Conservation (phyloP, 2,113 vertebrate species). For the Redunca redunca region DNA sequence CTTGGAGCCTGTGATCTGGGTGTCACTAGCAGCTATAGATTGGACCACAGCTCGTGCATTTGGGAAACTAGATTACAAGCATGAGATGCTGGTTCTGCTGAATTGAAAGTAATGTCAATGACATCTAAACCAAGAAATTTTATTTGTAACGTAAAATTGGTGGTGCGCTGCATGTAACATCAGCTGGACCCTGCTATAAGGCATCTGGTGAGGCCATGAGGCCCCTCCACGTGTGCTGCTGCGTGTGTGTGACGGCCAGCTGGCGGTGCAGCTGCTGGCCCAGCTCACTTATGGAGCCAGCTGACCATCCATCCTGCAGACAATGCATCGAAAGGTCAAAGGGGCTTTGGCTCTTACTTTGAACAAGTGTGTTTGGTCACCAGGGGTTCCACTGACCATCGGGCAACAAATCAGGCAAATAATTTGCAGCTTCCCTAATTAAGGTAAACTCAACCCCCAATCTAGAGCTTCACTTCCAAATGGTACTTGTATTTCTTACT, state of each 20-base stretch:
- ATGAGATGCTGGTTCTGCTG: not conserved
- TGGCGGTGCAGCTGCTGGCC: slow-evolving; percentile 84
- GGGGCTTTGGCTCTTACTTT: slow-evolving; percentile 58
- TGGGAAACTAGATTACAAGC: not conserved
- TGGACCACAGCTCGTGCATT: not conserved
- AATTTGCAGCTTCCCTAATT: slow-evolving; percentile 68
- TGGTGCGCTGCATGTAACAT: slow-evolving; percentile 48
- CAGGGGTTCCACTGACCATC: slow-evolving; percentile 60
- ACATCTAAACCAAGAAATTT: not conserved
- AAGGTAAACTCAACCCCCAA: slow-evolving; percentile 6
- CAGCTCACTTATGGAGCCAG: slow-evolving; percentile 55
- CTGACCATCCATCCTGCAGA: slow-evolving; percentile 66
- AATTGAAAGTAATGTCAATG: not conserved
- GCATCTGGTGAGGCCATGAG: slow-evolving; percentile 63
- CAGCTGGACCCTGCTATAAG: slow-evolving; percentile 56
- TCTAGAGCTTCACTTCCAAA: not conserved
- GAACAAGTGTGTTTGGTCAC: slow-evolving; percentile 74
- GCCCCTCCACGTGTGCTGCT: slow-evolving; percentile 59
- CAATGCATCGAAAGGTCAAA: slow-evolving; percentile 78
- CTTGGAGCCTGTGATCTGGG: not conserved
- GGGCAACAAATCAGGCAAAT: slow-evolving; percentile 71
- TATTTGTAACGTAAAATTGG: not conserved
- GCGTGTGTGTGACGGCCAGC: slow-evolving; percentile 76
- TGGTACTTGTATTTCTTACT: not conserved
- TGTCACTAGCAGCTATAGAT: not conserved